These are phyloP conservation scores for Priocnemis perturbator DNA, from an alignment of 2,888 invertebrate genomes.

Conservation along the genomic window DNA sequence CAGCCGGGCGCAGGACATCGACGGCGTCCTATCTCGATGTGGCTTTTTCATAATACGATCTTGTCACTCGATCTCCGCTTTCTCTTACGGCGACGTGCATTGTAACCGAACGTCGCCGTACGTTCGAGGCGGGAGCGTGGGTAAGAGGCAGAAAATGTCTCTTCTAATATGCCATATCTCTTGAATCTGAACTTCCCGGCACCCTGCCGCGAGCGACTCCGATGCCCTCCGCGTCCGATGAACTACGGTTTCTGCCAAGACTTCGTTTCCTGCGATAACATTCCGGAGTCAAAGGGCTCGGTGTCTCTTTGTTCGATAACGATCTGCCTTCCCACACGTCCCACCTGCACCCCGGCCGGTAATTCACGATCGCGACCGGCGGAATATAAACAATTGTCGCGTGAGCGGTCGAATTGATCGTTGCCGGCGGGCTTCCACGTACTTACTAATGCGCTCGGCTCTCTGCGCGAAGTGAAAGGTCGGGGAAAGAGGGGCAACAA, in stretches of 20 bases:
- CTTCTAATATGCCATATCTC: conserved; percentile 48
- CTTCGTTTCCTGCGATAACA: conserved; percentile 58
- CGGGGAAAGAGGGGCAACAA: not conserved
- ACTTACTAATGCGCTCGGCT: not conserved
- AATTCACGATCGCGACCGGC: conserved; percentile 7
- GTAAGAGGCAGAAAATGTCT: conserved; percentile 11
- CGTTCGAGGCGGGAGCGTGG: no score
- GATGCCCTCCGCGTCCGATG: conserved; percentile 25
- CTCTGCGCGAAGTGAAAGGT: not conserved
- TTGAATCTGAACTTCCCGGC: conserved; percentile 25
- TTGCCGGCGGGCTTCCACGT: not conserved
- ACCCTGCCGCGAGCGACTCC: conserved; percentile 34
- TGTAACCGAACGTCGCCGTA: no score
- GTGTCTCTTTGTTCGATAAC: conserved; percentile 57
- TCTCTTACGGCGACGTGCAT: no score
- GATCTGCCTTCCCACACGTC: conserved; percentile 36
- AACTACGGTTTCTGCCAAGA: conserved; percentile 31
- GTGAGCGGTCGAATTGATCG: conserved; percentile 3
- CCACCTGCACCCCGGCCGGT: not conserved
- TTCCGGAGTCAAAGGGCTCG: conserved; percentile 57
- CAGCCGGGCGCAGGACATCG: conserved; percentile 30
- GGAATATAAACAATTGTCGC: conserved; percentile 16
- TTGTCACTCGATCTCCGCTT: no score
- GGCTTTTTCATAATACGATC: no score
- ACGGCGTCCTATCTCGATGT: no score